Evolutionary conservation across 1,140 invertebrate species (phyloP), one percentile per base, ranked within the genome.

Genomic region (Drosophila takahashii): DNA sequence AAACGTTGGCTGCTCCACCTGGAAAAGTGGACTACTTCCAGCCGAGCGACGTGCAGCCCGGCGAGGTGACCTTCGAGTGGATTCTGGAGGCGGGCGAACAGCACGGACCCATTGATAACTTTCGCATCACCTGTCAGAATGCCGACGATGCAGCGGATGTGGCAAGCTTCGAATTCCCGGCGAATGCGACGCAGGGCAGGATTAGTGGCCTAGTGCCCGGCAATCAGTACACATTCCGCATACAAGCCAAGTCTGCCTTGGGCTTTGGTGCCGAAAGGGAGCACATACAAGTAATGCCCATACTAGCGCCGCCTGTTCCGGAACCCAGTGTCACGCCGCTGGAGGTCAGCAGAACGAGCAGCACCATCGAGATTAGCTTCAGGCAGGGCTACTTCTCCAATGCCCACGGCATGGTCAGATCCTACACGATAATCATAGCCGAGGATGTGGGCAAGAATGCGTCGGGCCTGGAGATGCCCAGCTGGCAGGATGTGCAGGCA

Each of bases 371-470:
- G 84, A 96, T 98, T 74, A 93, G 97, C 10, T 98, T 97, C 93
- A 93, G 96, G 4, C 96, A 97, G 74, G 97, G 97, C 92, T 98
- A 97, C 92, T 99, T 99, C 93, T 97, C 96, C 34, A 95, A 98
- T 79, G 95, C 95, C 70, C 97, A 98, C 93, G 98, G 98, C 0
- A 93, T 95, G 93, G 95, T 99, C 16, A 95, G 94, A 6, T 95
- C 95, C 11, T 99, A 98, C 92, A 96, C 97, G 9, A 95, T 99
- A 47, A 97, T 99, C 80, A 96, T 98, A 39, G 96, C 96, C 4
- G 97, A 98, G 93, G 96, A 98, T 93, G 95, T 96, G 87, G 95
- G 94, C 9, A 96, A 96, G 86, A 96, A 96, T 92, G 95, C 96
- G 18, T 96, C 95, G 22, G 95, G 95, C 0, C 86, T 96, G 47